Conservation (phyloP, 1,140 invertebrate species). For the Oedothorax gibbosus region DNA sequence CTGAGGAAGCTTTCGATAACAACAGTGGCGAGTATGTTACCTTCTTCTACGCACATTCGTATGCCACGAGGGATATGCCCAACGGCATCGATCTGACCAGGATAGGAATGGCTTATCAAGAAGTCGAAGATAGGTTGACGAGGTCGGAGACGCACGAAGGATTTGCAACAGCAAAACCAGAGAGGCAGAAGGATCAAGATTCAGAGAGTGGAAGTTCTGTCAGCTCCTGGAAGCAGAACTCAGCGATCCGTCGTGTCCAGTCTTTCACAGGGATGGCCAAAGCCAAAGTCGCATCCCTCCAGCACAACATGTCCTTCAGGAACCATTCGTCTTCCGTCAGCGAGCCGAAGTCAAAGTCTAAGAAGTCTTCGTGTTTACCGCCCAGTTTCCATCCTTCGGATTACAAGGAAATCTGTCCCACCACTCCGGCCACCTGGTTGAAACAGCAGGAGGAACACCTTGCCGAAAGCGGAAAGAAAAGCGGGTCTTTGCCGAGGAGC, state of each 20-base stretch:
- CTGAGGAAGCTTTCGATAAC: slow-evolving; percentile 63
- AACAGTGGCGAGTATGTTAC: slow-evolving; percentile 64
- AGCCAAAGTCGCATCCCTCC: slow-evolving; percentile 58
- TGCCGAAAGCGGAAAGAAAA: slow-evolving; percentile 72
- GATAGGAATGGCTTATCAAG: not conserved
- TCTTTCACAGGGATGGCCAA: slow-evolving; percentile 62
- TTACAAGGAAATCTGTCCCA: slow-evolving; percentile 68
- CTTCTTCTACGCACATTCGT: slow-evolving; percentile 63
- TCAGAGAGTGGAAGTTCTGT: slow-evolving; percentile 55
- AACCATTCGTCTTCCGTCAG: slow-evolving; percentile 48
- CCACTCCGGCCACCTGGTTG: slow-evolving; percentile 74
- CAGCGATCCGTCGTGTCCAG: slow-evolving; percentile 60
- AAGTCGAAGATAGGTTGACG: not conserved
- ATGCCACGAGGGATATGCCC: slow-evolving; percentile 55
- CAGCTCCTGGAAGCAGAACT: slow-evolving; percentile 54
- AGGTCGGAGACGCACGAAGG: not conserved
- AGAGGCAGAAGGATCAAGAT: slow-evolving; percentile 42
- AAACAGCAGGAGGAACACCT: slow-evolving; percentile 74
- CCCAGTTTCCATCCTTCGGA: slow-evolving; percentile 42
- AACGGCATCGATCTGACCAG: not conserved
- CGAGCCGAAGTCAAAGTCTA: slow-evolving; percentile 33
- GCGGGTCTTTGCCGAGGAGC: slow-evolving; percentile 81
- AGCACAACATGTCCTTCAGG: slow-evolving; percentile 61
- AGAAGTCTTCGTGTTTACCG: slow-evolving; percentile 38
- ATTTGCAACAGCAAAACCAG: not conserved